A percentile compares a stretch with the other conserved stretches of the same genome.
These are phyloP conservation scores for Scaptomyza polygonia DNA, from an alignment of 2,888 invertebrate species.

Conservation along the genomic window DNA sequence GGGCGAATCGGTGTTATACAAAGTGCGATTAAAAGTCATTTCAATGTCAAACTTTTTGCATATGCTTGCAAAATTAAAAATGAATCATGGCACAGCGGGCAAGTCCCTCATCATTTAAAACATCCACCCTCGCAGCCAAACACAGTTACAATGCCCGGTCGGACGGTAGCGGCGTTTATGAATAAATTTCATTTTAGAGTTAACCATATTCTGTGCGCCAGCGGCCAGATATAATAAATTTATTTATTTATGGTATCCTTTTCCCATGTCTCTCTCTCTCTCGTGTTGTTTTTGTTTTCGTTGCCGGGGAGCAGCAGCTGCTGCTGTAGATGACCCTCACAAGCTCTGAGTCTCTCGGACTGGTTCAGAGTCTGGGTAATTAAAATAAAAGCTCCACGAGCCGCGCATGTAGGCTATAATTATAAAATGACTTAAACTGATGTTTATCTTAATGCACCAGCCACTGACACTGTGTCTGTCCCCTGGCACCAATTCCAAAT, in stretches of 20 bases:
- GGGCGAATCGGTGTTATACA: constrained; percentile 28
- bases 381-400: constrained; percentile 69
- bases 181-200: constrained; percentile 81
- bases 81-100: constrained; percentile 50
- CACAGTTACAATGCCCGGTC: constrained; percentile 19
- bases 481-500: constrained; percentile 58
- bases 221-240: constrained; percentile 75
- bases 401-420: constrained; percentile 75
- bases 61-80: constrained; percentile 63
- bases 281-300: constrained; percentile 1
- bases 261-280: constrained; percentile 22
- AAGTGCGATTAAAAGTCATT: constrained; percentile 61
- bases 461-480: constrained; percentile 51
- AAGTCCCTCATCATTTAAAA: constrained; percentile 22
- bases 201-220: constrained; percentile 65
- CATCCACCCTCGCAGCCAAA: constrained; percentile 2
- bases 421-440: constrained; percentile 78
- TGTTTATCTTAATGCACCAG: constrained; percentile 71
- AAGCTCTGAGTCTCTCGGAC: constrained; percentile 15
- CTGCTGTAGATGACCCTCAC: constrained; percentile 22
- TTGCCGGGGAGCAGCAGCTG: constrained; percentile 29
- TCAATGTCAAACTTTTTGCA: constrained; percentile 66
- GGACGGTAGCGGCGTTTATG: constrained; percentile 65
- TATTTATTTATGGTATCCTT: constrained; percentile 78
- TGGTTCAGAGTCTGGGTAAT: constrained; percentile 56